These are phyloP conservation scores for Aphelinus certus DNA, from an alignment of 1,140 invertebrate genomes.

Conservation along the genomic window DNA sequence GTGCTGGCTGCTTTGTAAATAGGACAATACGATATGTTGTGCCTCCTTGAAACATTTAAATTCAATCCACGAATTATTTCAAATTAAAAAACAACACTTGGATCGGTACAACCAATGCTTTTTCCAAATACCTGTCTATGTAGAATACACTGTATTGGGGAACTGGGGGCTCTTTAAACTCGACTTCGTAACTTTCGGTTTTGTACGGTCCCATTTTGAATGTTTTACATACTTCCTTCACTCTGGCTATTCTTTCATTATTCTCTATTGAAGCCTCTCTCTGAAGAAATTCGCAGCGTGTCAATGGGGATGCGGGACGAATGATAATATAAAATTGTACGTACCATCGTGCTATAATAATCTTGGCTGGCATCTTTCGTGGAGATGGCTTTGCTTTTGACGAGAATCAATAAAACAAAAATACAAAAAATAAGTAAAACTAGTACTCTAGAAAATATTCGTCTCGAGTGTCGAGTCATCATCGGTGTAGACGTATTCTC, in stretches of 20 bases:
- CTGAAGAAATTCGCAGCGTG: constrained; percentile 42
- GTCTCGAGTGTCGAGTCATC: constrained; percentile 4
- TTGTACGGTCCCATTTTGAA: constrained; percentile 63
- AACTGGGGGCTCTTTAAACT: constrained; percentile 65
- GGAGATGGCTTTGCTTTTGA: not conserved
- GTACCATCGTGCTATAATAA: no score
- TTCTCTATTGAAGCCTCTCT: constrained; percentile 53
- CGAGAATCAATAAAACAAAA: constrained; percentile 3
- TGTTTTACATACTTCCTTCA: constrained; percentile 58
- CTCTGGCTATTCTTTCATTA: constrained; percentile 46
- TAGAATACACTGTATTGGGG: constrained; percentile 68
- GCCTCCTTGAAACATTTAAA: constrained; percentile 24
- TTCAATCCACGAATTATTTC: not conserved
- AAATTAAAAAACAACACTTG: not conserved
- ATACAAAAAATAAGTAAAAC: not conserved
- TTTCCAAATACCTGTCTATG: constrained; percentile 58
- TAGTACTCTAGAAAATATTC: not conserved
- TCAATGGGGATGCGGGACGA: no score
- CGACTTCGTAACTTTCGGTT: constrained; percentile 41
- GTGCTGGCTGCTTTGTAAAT: constrained; percentile 69
- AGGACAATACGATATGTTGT: constrained; percentile 68
- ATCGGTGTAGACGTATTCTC: not conserved
- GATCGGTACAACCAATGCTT: no score
- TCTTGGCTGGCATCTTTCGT: no score
- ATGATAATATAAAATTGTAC: no score